A percentile compares a stretch with the other conserved stretches of the same genome.
phyloP scores from a whole-genome alignment of 2,113 vertebrate species.

The Bujurquina vittata region DNA sequence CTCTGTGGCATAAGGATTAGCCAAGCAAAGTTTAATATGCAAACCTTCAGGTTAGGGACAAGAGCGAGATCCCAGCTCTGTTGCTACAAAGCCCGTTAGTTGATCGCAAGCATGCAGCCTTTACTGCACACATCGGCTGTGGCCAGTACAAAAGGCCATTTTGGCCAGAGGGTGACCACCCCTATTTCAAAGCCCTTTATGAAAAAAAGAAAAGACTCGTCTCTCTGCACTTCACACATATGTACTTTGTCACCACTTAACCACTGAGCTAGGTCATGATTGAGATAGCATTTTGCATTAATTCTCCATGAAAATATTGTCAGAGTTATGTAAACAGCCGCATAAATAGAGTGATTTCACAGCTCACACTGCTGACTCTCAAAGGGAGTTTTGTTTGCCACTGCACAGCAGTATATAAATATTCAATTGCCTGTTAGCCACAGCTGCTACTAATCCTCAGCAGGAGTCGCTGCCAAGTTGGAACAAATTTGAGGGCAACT shows the following conservation, averaged over 20 bases:
- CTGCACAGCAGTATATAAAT: slow-evolving; percentile 66
- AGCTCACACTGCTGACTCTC: slow-evolving; percentile 49
- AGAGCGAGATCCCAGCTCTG: slow-evolving; percentile 30
- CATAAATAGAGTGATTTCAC: slow-evolving; percentile 58
- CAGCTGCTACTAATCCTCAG: slow-evolving; percentile 66
- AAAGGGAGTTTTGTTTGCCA: slow-evolving; percentile 52
- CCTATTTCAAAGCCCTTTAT: slow-evolving; percentile 48
- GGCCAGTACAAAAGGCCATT: slow-evolving; percentile 28
- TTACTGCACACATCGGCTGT: slow-evolving; percentile 20
- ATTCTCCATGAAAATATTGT: slow-evolving; percentile 48
- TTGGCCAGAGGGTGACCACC: slow-evolving; percentile 49
- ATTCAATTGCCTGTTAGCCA: slow-evolving; percentile 70
- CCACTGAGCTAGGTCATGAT: slow-evolving; percentile 40
- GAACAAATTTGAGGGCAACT: slow-evolving; percentile 63
- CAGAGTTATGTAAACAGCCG: slow-evolving; percentile 54
- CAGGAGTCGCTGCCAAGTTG: slow-evolving; percentile 54
- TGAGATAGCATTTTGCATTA: slow-evolving; percentile 47
- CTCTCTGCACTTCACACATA: slow-evolving; percentile 42
- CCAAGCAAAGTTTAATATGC: slow-evolving; percentile 55
- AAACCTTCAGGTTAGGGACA: slow-evolving; percentile 69
- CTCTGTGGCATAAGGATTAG: slow-evolving; percentile 78
- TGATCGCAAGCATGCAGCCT: slow-evolving; percentile 48
- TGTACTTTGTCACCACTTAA: slow-evolving; percentile 63
- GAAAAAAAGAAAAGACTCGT: slow-evolving; percentile 15
- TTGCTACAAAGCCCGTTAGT: slow-evolving; percentile 10